Evolutionary conservation across 1,140 invertebrate genomes (phyloP), one percentile per base, ranked within the genome.

Genomic region (Macrobrachium rosenbergii): DNA sequence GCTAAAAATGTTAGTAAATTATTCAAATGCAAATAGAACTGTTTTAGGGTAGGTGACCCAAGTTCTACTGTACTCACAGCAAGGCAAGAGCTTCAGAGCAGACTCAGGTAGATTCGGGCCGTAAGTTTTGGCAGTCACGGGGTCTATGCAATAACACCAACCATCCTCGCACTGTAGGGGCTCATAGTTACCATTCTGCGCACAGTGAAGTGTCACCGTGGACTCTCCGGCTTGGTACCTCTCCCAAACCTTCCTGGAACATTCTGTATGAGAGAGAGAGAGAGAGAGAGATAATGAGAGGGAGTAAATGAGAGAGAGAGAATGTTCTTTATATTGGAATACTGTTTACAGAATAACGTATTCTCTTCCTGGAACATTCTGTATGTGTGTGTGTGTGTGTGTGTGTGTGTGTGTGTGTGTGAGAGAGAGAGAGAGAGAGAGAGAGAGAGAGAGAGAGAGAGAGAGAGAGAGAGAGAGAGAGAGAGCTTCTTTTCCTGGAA

Each of bases 141-240:
- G 90, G 60, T 94, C 91, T 2, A 92, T 93, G 90, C 94, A 95
- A 94, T 94, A 95, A 90, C 94, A 95, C 78, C 94, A 91, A 2
- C 93, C 94, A 21, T 92, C 91, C 90, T 94, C 93, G 88, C 94
- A 95, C 90, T 95, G 94, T 52, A 95, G 89, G 10, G 91, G 91
- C 89, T 94, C 94, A 89, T 93, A 95, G 91, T 94, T 94, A 12
- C 94, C 94, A 88, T 92, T 92, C 12, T 90, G 73, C 21, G 93
- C 92, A 90, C 94, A 95, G 90, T 94, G 94, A 10, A 94, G 91
- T 19, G 93, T 93, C 10, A 93, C 92, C 6, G 91, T 90, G 3
- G 89, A 91, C 2, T 91, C 90, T 21, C 92, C 92, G 0, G 84
- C 37, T 6, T 90, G 91, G 88, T 93, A 91, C 82, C 94, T 82